phyloP scores from a whole-genome alignment of 2,113 vertebrate species.

The Misgurnus mizolepis region DNA sequence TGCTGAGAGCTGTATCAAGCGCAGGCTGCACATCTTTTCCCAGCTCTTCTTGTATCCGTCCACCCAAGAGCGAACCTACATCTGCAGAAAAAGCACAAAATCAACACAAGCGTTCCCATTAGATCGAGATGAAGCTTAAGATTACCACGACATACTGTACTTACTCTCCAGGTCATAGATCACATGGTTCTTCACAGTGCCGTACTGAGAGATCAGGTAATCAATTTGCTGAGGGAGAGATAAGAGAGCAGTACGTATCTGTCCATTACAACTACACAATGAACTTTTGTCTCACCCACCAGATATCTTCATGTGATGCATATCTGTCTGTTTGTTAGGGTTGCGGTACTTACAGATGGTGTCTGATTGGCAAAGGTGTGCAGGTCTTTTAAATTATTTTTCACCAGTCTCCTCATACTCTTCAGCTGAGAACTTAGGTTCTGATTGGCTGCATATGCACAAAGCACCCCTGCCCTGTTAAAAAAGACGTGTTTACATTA shows the following conservation, averaged over 20 bases:
- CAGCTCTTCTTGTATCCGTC: constrained; percentile 78
- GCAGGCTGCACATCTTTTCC: constrained; percentile 81
- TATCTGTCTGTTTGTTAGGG: not conserved
- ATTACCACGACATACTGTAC: constrained; percentile 60
- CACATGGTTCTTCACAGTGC: constrained; percentile 83
- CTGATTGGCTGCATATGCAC: constrained; percentile 87
- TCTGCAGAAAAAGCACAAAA: constrained; percentile 68
- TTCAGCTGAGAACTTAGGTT: constrained; percentile 84
- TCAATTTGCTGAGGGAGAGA: constrained; percentile 85
- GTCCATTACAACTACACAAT: not conserved
- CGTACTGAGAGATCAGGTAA: constrained; percentile 84
- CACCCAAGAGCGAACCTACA: constrained; percentile 82
- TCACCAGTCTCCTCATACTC: constrained; percentile 79
- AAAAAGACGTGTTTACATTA: not conserved
- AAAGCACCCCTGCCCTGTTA: constrained; percentile 84
- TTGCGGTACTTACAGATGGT: constrained; percentile 78
- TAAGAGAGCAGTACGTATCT: not conserved
- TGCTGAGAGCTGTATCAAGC: constrained; percentile 77
- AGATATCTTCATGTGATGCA: not conserved
- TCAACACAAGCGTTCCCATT: not conserved
- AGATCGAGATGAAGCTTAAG: not conserved
- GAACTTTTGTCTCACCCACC: not conserved
- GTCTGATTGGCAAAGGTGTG: constrained; percentile 80
- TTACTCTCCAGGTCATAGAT: constrained; percentile 90
- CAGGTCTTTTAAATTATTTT: constrained; percentile 91